These are phyloP conservation scores for Sylvilagus bachmani DNA, from an alignment of 2,113 vertebrate genomes.

Conservation along the genomic window DNA sequence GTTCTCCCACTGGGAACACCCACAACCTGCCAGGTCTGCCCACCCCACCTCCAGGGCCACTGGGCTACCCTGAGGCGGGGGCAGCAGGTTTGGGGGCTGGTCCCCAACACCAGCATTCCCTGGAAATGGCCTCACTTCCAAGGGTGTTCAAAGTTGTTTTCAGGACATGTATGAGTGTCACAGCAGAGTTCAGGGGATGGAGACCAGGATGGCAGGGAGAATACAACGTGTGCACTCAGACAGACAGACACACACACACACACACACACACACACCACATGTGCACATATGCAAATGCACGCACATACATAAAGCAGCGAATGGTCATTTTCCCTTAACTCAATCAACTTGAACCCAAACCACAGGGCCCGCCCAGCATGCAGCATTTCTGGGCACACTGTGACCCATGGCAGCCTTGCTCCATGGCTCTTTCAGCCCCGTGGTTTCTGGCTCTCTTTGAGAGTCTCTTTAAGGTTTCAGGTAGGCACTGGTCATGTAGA, in stretches of 20 bases:
- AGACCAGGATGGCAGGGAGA: not conserved
- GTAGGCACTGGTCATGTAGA: not conserved
- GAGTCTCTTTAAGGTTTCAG: conserved; percentile 22
- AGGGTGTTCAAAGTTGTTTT: not conserved
- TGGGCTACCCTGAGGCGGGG: not conserved
- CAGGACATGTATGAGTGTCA: not conserved
- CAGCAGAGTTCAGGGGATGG: not conserved
- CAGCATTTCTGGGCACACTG: not conserved
- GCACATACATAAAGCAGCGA: not conserved
- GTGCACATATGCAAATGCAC: fast-evolving
- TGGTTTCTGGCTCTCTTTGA: not conserved
- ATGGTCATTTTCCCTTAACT: not conserved
- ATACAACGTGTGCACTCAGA: not conserved
- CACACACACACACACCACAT: too few relatives aligned
- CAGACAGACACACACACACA: not conserved
- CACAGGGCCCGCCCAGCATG: not conserved
- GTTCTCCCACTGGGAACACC: not conserved
- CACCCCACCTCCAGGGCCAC: too few relatives aligned
- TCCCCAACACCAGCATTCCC: not conserved
- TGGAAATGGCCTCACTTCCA: not conserved
- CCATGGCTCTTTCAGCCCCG: not conserved
- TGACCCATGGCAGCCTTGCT: not conserved
- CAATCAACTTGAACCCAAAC: not conserved
- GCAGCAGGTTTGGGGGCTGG: not conserved
- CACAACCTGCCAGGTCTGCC: not conserved